Conservation (phyloP, 2,888 invertebrate species). For the Limnephilus lunatus region DNA sequence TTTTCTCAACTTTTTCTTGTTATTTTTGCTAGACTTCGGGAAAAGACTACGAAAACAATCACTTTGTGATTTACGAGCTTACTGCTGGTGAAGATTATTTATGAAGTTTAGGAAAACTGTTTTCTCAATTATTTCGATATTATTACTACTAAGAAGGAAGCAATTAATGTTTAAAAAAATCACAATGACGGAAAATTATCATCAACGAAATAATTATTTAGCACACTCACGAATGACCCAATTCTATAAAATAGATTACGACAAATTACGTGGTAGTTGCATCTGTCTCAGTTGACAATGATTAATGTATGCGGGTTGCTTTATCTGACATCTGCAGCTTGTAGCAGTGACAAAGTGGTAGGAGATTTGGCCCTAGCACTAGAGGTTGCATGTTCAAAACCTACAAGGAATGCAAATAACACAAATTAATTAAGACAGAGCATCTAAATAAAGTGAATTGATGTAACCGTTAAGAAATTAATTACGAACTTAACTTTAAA, state of each 20-base stretch:
- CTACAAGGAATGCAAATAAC: neutral
- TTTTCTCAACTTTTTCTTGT: neutral
- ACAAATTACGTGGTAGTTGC: neutral
- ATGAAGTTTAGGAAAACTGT: neutral
- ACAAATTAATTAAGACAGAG: too few relatives aligned
- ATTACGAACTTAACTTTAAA: too few relatives aligned
- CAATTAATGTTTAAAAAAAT: neutral
- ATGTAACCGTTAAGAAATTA: too few relatives aligned
- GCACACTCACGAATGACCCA: neutral
- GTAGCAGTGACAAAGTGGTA: neutral
- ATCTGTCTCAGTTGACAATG: neutral
- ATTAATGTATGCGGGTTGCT: neutral
- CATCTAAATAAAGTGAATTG: too few relatives aligned
- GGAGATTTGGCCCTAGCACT: neutral
- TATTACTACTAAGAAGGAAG: neutral
- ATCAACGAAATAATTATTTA: neutral
- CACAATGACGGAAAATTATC: neutral
- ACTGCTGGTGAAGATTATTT: constrained; percentile 2
- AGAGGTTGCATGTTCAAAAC: neutral
- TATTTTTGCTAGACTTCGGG: neutral
- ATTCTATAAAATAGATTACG: neutral
- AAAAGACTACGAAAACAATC: neutral
- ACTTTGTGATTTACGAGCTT: constrained; percentile 17
- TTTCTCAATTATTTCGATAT: neutral
- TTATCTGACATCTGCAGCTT: neutral